Base-by-base conservation (phyloP, 2,888 invertebrate genomes). In the Cynaeus angustus region DNA sequence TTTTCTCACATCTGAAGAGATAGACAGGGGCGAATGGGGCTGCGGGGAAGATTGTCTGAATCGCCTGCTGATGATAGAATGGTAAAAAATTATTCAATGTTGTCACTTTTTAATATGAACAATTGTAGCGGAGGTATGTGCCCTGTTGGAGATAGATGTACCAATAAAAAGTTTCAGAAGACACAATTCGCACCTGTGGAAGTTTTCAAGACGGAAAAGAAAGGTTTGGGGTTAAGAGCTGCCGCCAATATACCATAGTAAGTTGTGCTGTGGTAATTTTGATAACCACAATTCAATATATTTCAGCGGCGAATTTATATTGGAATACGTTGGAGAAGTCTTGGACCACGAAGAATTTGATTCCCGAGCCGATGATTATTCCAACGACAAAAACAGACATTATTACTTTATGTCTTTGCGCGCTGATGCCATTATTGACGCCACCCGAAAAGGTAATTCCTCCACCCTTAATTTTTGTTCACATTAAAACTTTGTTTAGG, bases 291-390 rank as follows among this genome's bases (percentile, higher is more conserved):
- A 21, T 21, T 21, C 3, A 21, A 9, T 21, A 48, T 59, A 33
- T 77, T 79, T 61, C 86, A 96, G 96, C 66, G 98, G 97, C 6
- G 92, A 94, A 79, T 99, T 99, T 86, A 92, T 99, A 50, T 94
- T 99, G 91, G 99, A 99, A 84, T 99, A 99, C 83, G 95, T 99
- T 0, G 99, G 99, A 0, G 99, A 99, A 87, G 97, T 99, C 0
- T 87, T 99, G 6, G 94, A 96, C 84, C 93, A 92, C 53, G 92
- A 93, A 74, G 95, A 96, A 83, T 98, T 99, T 85, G 93, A 94
- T 81, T 90, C 91, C 62, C 89, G 99, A 5, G 94, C 96, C 0
- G 93, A 94, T 79, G 90, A 92, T 46, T 99, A 99, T 85, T 95
- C 96, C 0, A 92, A 93, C 76, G 94, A 94, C 69, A 95, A 96